Base-by-base conservation (phyloP, 2,113 vertebrate genomes). In the Nanorana parkeri region DNA sequence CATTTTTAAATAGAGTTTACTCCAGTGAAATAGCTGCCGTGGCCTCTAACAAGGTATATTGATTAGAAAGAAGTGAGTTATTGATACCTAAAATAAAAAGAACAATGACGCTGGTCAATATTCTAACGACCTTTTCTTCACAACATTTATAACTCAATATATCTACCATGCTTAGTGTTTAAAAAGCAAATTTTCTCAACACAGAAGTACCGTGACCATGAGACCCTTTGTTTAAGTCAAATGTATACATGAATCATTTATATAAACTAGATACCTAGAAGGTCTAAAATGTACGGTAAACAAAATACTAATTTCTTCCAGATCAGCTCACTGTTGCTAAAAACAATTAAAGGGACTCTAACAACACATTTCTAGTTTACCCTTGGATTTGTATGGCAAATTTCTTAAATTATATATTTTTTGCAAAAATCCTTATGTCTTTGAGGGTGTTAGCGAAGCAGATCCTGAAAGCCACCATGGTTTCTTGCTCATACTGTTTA, bases 71-170 rank as follows among this genome's bases (percentile, higher is more conserved):
- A 72, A 73, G 52, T 73, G 69, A 55, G 69, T 55, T 73, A 73
- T 73, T 73, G 69, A 73, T 73, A 73, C 8, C 69, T 73, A 73
- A 73, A 73, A 73, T 73, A 73, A 73, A 73, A 56, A 28, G 69
- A 73, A 73, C 69, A 73, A 73, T 73, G 69, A 28, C 56, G 6
- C 17, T 29, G 24, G 24, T 73, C 69, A 73, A 73, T 73, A 73
- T 56, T 29, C 69, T 26, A 73, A 56, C 55, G 26, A 73, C 69
- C 69, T 55, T 73, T 73, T 26, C 51, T 28, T 56, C 52, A 29
- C 26, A 73, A 73, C 51, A 56, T 73, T 73, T 73, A 52, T 56
- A 73, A 56, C 52, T 56, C 69, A 56, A 73, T 73, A 72, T 72
- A 56, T 73, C 69, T 55, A 52, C 19, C 52, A 73, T n/a, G 26